Conservation (phyloP, 2,113 vertebrate species). For the Cryptomyrus ogoouensis region DNA sequence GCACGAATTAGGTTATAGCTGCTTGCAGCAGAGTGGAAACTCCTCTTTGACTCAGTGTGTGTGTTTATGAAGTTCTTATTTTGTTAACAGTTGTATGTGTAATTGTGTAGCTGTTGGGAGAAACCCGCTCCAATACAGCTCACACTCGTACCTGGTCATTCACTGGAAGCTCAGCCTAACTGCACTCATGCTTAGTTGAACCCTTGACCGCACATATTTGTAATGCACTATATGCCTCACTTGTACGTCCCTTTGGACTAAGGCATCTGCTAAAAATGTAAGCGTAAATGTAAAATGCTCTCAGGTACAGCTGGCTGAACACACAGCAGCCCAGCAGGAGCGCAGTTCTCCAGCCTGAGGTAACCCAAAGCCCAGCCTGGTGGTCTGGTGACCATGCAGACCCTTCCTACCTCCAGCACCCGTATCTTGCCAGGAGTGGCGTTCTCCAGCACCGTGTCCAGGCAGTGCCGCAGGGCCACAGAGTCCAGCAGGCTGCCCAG, state of each 20-base stretch:
- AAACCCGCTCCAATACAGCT: neutral
- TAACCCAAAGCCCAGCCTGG: neutral
- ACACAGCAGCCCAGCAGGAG: neutral
- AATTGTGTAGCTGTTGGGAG: neutral
- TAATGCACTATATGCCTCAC: neutral
- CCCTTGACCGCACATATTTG: neutral
- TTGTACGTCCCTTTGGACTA: neutral
- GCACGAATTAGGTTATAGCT: neutral
- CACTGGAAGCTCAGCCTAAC: neutral
- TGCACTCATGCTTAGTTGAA: neutral
- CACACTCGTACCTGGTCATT: neutral
- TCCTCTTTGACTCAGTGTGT: neutral
- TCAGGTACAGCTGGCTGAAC: neutral
- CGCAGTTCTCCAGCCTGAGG: neutral
- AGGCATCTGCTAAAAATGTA: neutral
- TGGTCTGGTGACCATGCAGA: neutral
- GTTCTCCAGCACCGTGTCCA: slow-evolving; percentile 80
- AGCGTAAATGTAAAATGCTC: neutral
- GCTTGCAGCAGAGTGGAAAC: neutral
- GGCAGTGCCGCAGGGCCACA: slow-evolving; percentile 65
- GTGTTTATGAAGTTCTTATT: neutral
- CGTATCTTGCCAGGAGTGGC: slow-evolving; percentile 61
- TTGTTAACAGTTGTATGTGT: neutral
- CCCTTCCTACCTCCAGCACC: slow-evolving; percentile 75
- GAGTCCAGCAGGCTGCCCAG: slow-evolving; percentile 71